Percentiles rank a stretch among this genome's conserved stretches.
Conservation (phyloP, 2,888 invertebrate species). For the Meiosimyza decipiens region DNA sequence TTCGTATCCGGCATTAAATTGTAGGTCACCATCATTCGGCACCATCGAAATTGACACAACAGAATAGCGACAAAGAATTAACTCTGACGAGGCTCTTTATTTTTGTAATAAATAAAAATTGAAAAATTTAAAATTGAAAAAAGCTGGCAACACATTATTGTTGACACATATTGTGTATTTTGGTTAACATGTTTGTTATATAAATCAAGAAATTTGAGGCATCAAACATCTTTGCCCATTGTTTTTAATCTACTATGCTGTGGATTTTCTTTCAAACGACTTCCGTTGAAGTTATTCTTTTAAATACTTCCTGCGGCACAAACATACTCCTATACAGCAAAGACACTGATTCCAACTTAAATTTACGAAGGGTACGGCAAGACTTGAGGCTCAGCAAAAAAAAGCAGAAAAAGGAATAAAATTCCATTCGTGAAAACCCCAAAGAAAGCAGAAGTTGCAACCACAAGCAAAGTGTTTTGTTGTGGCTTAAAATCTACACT, state of each 20-base stretch:
- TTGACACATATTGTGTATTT: no score
- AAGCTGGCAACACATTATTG: no score
- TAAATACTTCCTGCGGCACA: conserved; percentile 27
- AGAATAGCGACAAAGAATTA: no score
- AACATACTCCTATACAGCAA: neutral
- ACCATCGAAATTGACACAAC: no score
- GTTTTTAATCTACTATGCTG: neutral
- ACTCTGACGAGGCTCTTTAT: no score
- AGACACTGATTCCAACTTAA: neutral
- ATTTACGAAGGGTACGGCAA: neutral
- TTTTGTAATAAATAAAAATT: no score
- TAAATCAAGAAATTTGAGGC: no score
- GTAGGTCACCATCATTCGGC: no score
- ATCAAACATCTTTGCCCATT: no score
- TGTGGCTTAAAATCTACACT: conserved; percentile 24
- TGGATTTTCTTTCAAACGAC: conserved; percentile 18
- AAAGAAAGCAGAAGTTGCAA: conserved; percentile 15
- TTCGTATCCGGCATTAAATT: no score
- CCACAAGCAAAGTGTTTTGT: conserved; percentile 32
- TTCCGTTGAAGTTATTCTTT: conserved; percentile 23
- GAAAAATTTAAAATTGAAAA: no score
- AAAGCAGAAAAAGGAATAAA: neutral
- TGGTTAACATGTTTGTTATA: no score
- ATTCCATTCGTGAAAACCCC: conserved; percentile 7
- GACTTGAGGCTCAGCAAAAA: neutral